phyloP scores from a whole-genome alignment of 2,888 invertebrate species.

The Luperina testacea region DNA sequence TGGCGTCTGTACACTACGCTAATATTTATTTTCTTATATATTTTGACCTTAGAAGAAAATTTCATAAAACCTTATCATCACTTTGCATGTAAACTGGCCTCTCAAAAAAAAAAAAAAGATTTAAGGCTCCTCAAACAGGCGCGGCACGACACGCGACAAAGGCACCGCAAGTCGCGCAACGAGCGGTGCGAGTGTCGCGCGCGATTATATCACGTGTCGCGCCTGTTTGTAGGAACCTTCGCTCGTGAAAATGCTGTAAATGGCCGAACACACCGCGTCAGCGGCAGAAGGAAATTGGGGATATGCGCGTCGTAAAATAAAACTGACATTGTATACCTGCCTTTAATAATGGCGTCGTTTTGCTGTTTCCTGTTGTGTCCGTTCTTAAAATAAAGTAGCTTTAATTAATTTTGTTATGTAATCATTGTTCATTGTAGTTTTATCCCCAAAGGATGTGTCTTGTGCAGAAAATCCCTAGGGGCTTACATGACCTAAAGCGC shows the following conservation, averaged over 20 bases:
- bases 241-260: conserved; percentile 48
- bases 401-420: conserved; percentile 3
- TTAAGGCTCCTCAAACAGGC: neutral
- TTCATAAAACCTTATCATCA: conserved; percentile 3
- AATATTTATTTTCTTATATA: neutral
- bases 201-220: no score
- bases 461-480: neutral
- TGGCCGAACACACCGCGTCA: neutral
- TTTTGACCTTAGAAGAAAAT: neutral
- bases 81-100: neutral
- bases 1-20: no score
- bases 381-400: conserved; percentile 22
- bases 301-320: conserved; percentile 18
- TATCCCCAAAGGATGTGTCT: neutral
- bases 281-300: conserved; percentile 26
- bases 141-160: no score
- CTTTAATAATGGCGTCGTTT: conserved; percentile 33
- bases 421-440: neutral
- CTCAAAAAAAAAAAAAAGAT: conserved; percentile 21
- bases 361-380: conserved; percentile 11
- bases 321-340: conserved; percentile 28
- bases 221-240: no score
- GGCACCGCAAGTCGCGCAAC: no score
- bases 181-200: no score
- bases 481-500: no score